Conservation (phyloP, 2,888 invertebrate species). For the Metalampra italica region DNA sequence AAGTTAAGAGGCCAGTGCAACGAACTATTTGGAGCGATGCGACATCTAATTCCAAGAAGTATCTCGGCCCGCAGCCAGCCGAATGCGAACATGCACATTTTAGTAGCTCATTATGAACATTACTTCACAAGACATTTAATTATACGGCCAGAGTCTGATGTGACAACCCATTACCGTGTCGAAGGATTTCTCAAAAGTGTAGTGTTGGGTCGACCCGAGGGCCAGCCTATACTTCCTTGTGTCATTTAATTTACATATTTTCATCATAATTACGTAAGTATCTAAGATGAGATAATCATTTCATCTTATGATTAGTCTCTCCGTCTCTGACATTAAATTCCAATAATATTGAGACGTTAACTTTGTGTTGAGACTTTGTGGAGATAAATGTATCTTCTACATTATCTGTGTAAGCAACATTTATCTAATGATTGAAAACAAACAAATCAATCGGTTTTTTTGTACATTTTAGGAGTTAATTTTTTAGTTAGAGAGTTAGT, state of each 20-base stretch:
- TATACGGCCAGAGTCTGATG: slow-evolving; percentile 1
- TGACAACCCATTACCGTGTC: background rate
- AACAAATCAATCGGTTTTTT: no score
- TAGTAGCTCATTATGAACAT: slow-evolving; percentile 3
- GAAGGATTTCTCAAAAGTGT: background rate
- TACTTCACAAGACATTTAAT: slow-evolving; percentile 4
- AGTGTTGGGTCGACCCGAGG: background rate
- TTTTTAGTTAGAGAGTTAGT: no score
- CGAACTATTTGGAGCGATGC: slow-evolving; percentile 60
- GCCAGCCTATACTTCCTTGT: no score
- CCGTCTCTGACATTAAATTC: no score
- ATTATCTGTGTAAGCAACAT: no score
- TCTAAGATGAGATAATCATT: no score
- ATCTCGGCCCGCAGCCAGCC: slow-evolving; percentile 40
- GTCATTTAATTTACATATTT: background rate
- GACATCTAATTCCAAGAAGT: slow-evolving; percentile 52
- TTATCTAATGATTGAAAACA: no score
- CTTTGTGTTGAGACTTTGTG: no score
- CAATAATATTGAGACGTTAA: no score
- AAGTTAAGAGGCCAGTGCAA: slow-evolving; percentile 34
- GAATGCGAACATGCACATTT: slow-evolving; percentile 11
- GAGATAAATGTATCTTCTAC: no score
- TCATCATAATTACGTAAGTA: background rate
- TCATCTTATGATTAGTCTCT: no score
- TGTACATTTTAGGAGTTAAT: no score